Evolutionary conservation across 2,113 vertebrate species (phyloP).

Genomic region (Thermophis baileyi): DNA sequence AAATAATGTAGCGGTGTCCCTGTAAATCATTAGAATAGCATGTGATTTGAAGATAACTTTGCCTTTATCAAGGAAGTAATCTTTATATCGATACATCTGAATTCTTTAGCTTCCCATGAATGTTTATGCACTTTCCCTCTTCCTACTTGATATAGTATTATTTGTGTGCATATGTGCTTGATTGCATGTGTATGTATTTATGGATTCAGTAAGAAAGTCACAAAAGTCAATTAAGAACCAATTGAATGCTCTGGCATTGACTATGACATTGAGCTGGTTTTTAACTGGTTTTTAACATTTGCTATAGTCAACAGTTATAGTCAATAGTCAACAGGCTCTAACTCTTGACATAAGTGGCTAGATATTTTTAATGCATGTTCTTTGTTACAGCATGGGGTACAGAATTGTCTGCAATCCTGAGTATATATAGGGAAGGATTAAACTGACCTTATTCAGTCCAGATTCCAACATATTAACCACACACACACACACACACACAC

Average conservation of each 20-base stretch:
- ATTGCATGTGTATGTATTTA: not conserved
- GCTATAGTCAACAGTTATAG: not conserved
- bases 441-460: not conserved
- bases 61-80: not conserved
- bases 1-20: not conserved
- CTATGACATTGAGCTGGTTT: not conserved
- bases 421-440: not conserved
- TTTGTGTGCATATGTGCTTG: not conserved
- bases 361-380: not conserved
- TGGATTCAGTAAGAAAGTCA: not conserved
- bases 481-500: not conserved
- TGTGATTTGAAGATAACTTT: not conserved
- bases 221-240: not conserved
- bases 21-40: not conserved
- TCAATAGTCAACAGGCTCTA: not conserved
- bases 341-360: not conserved
- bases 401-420: not conserved
- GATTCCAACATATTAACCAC: not conserved
- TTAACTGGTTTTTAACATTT: not conserved
- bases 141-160: not conserved
- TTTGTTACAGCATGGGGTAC: slow-evolving; percentile 11
- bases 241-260: slow-evolving; percentile 24
- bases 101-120: not conserved
- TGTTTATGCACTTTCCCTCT: not conserved
- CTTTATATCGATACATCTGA: not conserved